Evolutionary conservation across 2,113 vertebrate species (phyloP).

Genomic region (Menidia beryllina): DNA sequence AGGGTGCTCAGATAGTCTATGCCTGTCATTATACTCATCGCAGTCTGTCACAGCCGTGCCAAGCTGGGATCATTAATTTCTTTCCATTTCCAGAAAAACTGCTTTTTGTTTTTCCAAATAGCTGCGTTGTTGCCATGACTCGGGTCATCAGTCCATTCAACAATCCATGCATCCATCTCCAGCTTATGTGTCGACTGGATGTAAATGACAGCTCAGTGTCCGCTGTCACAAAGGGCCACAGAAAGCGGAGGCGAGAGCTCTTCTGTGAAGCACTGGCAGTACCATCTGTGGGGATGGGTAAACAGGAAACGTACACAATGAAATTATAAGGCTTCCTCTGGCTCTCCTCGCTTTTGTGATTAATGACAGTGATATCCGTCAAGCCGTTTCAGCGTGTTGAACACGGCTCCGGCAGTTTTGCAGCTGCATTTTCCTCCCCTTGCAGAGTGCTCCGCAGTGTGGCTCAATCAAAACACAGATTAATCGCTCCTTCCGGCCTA

Average conservation of each 20-base stretch:
- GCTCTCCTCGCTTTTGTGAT: conserved; percentile 71
- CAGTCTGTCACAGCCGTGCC: conserved; percentile 55
- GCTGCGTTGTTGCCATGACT: conserved; percentile 74
- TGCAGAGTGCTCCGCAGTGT: conserved; percentile 17
- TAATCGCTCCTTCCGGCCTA: conserved; percentile 29
- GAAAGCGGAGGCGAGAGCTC: conserved; percentile 60
- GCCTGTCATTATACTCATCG: conserved; percentile 72
- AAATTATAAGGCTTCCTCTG: conserved; percentile 68
- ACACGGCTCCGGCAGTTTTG: conserved; percentile 70
- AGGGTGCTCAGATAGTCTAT: conserved; percentile 48
- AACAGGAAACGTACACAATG: conserved; percentile 74
- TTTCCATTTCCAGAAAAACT: conserved; percentile 74
- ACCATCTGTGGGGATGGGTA: conserved; percentile 71
- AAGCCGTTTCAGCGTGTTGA: conserved; percentile 80
- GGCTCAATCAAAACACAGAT: conserved; percentile 30
- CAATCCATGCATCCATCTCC: conserved; percentile 63
- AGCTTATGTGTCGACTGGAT: conserved; percentile 73
- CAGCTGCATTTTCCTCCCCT: conserved; percentile 74
- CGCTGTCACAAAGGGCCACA: conserved; percentile 77
- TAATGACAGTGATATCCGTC: conserved; percentile 80
- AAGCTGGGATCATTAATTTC: conserved; percentile 64
- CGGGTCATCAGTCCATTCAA: conserved; percentile 63
- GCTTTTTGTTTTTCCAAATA: conserved; percentile 71
- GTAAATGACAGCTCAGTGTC: conserved; percentile 79
- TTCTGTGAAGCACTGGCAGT: conserved; percentile 65